Base-by-base conservation (phyloP, 2,888 invertebrate species). In the Dicyrtoma fusca region DNA sequence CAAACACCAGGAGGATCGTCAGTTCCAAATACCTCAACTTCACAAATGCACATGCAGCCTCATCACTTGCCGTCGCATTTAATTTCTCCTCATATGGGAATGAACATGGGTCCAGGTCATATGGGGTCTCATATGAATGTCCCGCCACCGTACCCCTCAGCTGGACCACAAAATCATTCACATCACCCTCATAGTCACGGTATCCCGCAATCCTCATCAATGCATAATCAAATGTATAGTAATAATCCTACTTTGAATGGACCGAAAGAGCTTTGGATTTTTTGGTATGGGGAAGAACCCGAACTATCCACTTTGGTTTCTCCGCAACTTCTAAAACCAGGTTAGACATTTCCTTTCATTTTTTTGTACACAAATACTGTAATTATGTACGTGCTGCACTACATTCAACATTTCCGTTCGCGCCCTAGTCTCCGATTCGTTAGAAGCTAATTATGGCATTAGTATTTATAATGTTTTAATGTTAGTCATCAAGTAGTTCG, bases 271-370 rank as follows among this genome's bases (percentile, higher is more conserved):
- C 89, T 99, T 76, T 99, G 98, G 98, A 93, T 99, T 85, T 99
- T 99, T 87, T 99, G 98, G 98, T 99, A 98, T 86, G 97, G 97
- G 83, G 96, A 97, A 84, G 95, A 95, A 85, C 95, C 95, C 72
- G 94, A 95, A 85, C 88, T 95, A 78, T 89, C 88, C 82, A 91
- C 91, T 75, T 87, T 95, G 82, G 91, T 95, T 81, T 90, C 92
- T 74, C 90, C 91, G 14, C 94, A 95, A 83, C 89, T 96, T 79
- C 90, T 92, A 83, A 88, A 88, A 79, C 89, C 90, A 84, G 95
- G 96, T 96, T 86, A 90, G 91, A 51, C 14, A 26, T 13, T 14
- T 49, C 11, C 49, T 49, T 49, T 89, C 59, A n/a, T 10, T 59
- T 59, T 25, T 34, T 25, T 59, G 17, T 49, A 53, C 21, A 19